Conservation (phyloP, 2,113 vertebrate species). For the Mobula birostris region DNA sequence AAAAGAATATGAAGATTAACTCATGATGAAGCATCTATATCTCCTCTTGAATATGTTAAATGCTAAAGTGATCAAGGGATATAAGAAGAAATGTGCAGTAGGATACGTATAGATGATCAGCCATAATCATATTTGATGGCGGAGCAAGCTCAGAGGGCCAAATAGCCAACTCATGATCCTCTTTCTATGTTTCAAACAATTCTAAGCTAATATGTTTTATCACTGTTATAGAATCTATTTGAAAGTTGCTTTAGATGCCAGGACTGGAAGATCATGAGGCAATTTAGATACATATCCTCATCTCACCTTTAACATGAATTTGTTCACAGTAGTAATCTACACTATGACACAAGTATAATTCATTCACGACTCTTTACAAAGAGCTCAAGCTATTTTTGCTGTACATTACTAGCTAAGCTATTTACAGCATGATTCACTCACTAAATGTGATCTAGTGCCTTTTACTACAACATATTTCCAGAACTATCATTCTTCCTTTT, state of each 20-base stretch:
- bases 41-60: too few species aligned
- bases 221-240: background rate
- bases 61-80: too few species aligned
- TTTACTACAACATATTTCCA: background rate
- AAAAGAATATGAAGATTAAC: too few species aligned
- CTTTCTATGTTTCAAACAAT: too few species aligned
- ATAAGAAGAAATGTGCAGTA: too few species aligned
- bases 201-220: background rate
- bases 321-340: background rate
- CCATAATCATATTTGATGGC: too few species aligned
- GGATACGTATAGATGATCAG: too few species aligned
- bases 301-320: background rate
- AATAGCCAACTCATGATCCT: too few species aligned
- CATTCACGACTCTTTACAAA: constrained; percentile 9
- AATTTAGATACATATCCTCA: background rate
- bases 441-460: background rate
- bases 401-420: background rate
- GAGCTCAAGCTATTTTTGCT: background rate
- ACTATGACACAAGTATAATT: background rate
- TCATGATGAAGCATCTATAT: too few species aligned
- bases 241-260: background rate
- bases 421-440: constrained; percentile 24
- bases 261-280: background rate
- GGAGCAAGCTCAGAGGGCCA: too few species aligned
- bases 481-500: background rate